Conservation (phyloP, 2,113 vertebrate species). For the Porphyrio hochstetteri region DNA sequence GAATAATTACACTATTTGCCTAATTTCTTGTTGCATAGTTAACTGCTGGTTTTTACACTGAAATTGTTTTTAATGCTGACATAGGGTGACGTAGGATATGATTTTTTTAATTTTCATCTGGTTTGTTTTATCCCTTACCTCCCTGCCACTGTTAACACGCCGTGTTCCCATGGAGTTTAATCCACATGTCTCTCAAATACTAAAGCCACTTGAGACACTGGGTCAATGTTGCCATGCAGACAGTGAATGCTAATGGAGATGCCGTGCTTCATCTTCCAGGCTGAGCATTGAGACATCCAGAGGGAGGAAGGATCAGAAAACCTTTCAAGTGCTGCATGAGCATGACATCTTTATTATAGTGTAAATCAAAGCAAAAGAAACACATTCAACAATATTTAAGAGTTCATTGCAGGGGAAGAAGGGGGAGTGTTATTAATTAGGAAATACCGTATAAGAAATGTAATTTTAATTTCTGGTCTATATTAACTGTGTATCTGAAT, state of each 20-base stretch:
- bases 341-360: background rate
- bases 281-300: background rate
- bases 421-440: background rate
- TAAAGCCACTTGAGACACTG: background rate
- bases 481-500: background rate
- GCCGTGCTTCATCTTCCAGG: background rate
- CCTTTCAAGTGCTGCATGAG: background rate
- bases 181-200: background rate
- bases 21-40: background rate
- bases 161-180: slow-evolving; percentile 50
- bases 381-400: background rate
- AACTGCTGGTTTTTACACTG: background rate
- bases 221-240: background rate
- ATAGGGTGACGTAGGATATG: background rate
- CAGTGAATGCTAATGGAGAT: background rate
- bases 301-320: background rate
- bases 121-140: background rate
- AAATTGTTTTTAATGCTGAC: background rate
- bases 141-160: background rate
- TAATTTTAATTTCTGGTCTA: background rate
- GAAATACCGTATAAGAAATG: background rate
- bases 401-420: too few species aligned
- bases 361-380: background rate
- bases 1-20: background rate
- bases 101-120: background rate